Percentiles rank a stretch among this genome's conserved stretches.
phyloP scores from a whole-genome alignment of 2,888 invertebrate species.

The Nudaria mundana region DNA sequence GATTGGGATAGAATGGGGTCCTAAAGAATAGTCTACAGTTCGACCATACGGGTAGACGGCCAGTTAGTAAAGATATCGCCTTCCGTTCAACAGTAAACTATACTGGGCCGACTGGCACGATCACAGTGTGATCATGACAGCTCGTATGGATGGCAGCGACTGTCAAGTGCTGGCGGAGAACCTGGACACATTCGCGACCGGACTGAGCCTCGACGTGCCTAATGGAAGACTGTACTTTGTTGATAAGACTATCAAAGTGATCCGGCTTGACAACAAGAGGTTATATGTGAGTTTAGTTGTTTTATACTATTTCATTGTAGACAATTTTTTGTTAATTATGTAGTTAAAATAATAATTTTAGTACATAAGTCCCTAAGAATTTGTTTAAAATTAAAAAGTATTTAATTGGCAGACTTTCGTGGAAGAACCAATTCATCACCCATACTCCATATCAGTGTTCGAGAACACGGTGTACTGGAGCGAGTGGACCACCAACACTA shows the following conservation, averaged over 20 bases:
- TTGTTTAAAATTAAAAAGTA: too few relatives aligned
- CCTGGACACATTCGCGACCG: slow-evolving; percentile 90
- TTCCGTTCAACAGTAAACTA: slow-evolving; percentile 82
- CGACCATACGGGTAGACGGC: too few relatives aligned
- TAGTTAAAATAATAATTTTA: background rate
- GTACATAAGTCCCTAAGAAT: too few relatives aligned
- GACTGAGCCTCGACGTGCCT: slow-evolving; percentile 90
- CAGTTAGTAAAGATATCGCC: too few relatives aligned
- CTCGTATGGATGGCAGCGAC: slow-evolving; percentile 92
- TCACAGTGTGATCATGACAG: slow-evolving; percentile 86
- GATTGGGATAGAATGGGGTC: too few relatives aligned
- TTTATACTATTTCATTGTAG: too few relatives aligned
- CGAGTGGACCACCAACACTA: slow-evolving; percentile 89
- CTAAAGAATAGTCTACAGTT: too few relatives aligned
- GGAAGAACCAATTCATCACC: slow-evolving; percentile 85
- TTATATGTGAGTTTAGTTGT: slow-evolving; percentile 77
- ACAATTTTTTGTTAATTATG: background rate
- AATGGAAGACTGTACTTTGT: slow-evolving; percentile 93
- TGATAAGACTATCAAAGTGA: slow-evolving; percentile 82
- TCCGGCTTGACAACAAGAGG: slow-evolving; percentile 86
- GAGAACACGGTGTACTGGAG: slow-evolving; percentile 95
- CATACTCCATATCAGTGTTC: slow-evolving; percentile 92
- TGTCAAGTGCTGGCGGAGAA: slow-evolving; percentile 82
- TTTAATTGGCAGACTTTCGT: slow-evolving; percentile 45
- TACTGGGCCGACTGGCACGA: slow-evolving; percentile 96